A percentile compares a stretch with the other conserved stretches of the same genome.
Conservation (phyloP, 2,797 vertebrate genomes). For the Melanotaenia pygmaea region DNA sequence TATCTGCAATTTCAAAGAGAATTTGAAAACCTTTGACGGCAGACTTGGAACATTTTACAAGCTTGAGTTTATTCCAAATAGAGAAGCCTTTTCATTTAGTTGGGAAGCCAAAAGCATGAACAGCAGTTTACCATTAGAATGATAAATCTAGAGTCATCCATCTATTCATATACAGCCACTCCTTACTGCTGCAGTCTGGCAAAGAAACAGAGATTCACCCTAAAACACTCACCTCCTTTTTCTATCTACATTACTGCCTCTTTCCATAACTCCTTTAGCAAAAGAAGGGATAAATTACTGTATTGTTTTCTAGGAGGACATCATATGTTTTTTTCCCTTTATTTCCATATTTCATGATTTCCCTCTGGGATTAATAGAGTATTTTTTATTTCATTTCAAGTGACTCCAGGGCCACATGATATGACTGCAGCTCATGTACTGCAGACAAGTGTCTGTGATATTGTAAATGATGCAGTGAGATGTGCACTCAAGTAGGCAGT, state of each 20-base stretch:
- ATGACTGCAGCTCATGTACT: conserved; percentile 14
- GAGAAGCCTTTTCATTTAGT: conserved; percentile 8
- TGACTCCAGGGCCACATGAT: conserved; percentile 8
- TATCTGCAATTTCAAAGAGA: conserved; percentile 23
- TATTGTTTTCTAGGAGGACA: conserved; percentile 1
- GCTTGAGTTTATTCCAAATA: not conserved
- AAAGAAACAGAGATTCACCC: conserved; percentile 15
- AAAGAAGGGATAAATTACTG: conserved; percentile 5
- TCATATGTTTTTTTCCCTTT: no score
- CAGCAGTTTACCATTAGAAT: conserved; percentile 26
- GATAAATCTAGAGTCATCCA: conserved; percentile 54
- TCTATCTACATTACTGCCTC: conserved; percentile 7
- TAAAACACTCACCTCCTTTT: conserved; percentile 15
- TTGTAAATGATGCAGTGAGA: conserved; percentile 33
- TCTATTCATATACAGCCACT: conserved; percentile 47
- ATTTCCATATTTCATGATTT: not conserved
- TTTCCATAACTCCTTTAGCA: not conserved
- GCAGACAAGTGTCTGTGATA: conserved; percentile 12
- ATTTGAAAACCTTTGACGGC: conserved; percentile 8
- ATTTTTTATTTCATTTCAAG: conserved; percentile 3
- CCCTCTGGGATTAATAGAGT: not conserved
- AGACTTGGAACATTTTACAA: conserved; percentile 2
- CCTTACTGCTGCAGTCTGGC: conserved; percentile 41
- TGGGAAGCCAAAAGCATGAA: conserved; percentile 33
- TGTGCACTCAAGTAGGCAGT: conserved; percentile 13